Conservation (phyloP, 2,113 vertebrate genomes). For the human (Homo sapiens) region DNA sequence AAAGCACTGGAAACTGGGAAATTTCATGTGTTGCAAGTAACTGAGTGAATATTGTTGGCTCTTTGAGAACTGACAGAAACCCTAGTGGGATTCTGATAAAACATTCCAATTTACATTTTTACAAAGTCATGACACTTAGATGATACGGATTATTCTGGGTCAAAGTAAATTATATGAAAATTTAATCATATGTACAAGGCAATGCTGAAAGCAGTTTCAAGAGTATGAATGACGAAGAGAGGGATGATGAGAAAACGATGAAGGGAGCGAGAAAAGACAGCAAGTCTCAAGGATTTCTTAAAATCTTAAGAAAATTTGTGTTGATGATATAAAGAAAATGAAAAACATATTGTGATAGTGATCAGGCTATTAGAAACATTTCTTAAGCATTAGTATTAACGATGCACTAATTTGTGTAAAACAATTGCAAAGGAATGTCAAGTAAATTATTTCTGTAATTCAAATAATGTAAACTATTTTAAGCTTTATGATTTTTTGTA, state of each 20-base stretch:
- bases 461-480: background rate
- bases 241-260: background rate
- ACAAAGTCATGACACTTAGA: background rate
- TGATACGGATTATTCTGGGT: rapidly evolving
- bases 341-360: background rate
- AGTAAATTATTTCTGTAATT: background rate
- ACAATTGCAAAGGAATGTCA: background rate
- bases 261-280: background rate
- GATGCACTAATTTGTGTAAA: background rate
- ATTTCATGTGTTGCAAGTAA: background rate
- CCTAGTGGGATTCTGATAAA: background rate
- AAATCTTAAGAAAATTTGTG: background rate
- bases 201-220: background rate
- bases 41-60: background rate
- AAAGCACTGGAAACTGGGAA: background rate
- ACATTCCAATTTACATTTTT: background rate
- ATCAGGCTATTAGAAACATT: background rate
- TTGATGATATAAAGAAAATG: background rate
- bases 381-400: background rate
- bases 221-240: background rate
- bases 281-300: background rate
- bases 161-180: background rate
- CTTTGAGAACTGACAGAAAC: background rate
- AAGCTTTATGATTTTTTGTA: background rate
- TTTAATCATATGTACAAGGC: background rate